Conservation (phyloP, 1,140 invertebrate species). For the Brachionus plicatilis region DNA sequence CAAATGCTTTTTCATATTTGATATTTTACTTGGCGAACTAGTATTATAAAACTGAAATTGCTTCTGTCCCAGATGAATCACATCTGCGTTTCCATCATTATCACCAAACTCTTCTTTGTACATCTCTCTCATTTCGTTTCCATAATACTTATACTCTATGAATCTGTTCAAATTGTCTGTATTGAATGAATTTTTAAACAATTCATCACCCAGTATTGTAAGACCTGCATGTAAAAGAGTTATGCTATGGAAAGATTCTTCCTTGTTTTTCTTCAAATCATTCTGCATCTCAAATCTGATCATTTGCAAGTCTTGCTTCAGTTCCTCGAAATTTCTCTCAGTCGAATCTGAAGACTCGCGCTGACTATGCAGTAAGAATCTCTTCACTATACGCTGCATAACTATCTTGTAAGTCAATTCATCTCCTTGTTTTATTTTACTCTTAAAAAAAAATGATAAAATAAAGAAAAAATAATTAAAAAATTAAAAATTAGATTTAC, state of each 20-base stretch:
- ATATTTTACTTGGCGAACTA: neutral
- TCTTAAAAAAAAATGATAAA: neutral
- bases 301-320: slow-evolving; percentile 40
- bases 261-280: slow-evolving; percentile 25
- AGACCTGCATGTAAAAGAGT: slow-evolving; percentile 25
- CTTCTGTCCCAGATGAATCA: neutral
- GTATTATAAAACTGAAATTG: neutral
- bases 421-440: neutral
- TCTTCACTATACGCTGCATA: slow-evolving; percentile 37
- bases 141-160: slow-evolving; percentile 28
- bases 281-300: slow-evolving; percentile 39
- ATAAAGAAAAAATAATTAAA: neutral
- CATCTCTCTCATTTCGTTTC: slow-evolving; percentile 38
- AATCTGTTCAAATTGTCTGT: neutral
- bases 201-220: slow-evolving; percentile 14
- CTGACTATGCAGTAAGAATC: slow-evolving; percentile 37
- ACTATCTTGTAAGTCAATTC: slow-evolving; percentile 19
- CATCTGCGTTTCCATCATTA: neutral
- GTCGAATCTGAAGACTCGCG: slow-evolving; percentile 22
- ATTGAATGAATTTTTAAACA: slow-evolving; percentile 17
- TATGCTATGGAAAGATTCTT: slow-evolving; percentile 35
- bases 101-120: slow-evolving; percentile 32
- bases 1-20: slow-evolving; percentile 4
- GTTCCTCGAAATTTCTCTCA: slow-evolving; percentile 38
- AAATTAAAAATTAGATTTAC: neutral